Conservation (phyloP, 2,888 invertebrate species). For the Rambutsinella grinnellia region DNA sequence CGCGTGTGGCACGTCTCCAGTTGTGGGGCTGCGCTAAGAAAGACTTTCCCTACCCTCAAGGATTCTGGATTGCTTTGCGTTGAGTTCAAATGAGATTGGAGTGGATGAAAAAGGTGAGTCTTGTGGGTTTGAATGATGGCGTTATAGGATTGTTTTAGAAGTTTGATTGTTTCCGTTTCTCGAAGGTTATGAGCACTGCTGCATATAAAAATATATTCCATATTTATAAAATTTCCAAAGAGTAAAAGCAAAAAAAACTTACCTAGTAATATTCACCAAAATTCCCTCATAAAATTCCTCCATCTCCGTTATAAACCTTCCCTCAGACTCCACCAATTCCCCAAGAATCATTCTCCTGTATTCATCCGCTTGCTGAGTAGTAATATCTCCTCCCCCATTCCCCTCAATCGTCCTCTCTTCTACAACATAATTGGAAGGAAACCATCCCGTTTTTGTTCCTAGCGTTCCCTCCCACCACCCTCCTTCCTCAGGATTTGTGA, state of each 20-base stretch:
- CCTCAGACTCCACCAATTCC: constrained; percentile 93
- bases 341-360: constrained; percentile 88
- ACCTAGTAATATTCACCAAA: no score
- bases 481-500: constrained; percentile 95
- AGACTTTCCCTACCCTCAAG: constrained; percentile 91
- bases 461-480: constrained; percentile 97
- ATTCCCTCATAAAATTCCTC: constrained; percentile 52
- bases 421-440: constrained; percentile 95
- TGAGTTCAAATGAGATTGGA: no score
- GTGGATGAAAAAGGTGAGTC: constrained; percentile 32
- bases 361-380: constrained; percentile 77
- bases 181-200: no score
- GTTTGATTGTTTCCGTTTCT: no score
- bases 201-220: no score
- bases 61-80: constrained; percentile 70
- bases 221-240: no score
- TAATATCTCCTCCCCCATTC: background rate
- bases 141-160: no score
- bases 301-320: constrained; percentile 90
- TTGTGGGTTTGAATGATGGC: constrained; percentile 12
- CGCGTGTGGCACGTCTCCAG: constrained; percentile 87
- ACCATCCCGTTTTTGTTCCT: constrained; percentile 90
- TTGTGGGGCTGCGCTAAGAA: constrained; percentile 85
- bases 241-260: no score
- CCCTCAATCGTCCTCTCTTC: no score